These are phyloP conservation scores for Caracal caracal DNA, from an alignment of 2,113 vertebrate genomes.

Conservation along the genomic window DNA sequence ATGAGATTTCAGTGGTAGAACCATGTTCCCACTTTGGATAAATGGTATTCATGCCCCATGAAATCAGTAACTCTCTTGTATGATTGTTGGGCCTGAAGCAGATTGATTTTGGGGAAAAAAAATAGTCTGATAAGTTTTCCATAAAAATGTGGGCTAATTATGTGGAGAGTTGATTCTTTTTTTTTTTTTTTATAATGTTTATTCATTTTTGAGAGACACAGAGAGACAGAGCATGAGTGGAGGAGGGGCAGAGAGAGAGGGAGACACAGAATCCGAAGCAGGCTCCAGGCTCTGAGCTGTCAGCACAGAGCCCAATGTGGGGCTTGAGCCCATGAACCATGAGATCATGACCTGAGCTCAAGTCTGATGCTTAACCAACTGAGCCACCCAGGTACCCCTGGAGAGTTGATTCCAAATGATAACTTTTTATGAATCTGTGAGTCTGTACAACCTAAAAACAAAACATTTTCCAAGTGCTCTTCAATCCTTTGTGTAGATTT, in stretches of 20 bases:
- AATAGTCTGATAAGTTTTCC: neutral
- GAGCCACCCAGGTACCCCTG: no score
- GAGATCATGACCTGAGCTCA: no score
- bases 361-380: no score
- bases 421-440: neutral
- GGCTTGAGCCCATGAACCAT: no score
- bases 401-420: neutral
- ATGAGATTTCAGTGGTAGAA: neutral
- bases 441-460: neutral
- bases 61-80: neutral
- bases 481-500: slow-evolving; percentile 25
- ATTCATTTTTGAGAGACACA: no score
- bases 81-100: neutral
- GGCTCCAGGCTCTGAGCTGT: no score
- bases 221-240: no score
- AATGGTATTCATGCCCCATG: neutral
- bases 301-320: no score
- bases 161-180: neutral
- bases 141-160: neutral
- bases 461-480: neutral
- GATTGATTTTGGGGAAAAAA: neutral
- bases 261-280: no score
- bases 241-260: no score
- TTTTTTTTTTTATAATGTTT: no score
- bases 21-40: neutral